phyloP scores from a whole-genome alignment of 1,140 invertebrate genomes.

The Nasonia giraulti region DNA sequence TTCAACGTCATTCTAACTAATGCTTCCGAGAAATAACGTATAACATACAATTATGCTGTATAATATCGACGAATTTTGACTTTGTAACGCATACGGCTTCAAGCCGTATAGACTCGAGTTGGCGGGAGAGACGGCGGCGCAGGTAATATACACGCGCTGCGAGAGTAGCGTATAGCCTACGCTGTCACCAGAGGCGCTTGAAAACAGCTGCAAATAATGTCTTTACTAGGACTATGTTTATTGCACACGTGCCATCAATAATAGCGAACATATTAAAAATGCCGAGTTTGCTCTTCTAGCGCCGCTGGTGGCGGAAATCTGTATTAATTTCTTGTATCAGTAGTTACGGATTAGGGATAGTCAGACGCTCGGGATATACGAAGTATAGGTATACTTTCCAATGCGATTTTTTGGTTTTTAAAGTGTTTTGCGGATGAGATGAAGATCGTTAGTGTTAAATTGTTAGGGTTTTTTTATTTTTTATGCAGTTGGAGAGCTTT shows the following conservation, averaged over 20 bases:
- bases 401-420: neutral
- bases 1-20: too few species aligned
- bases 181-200: constrained; percentile 9
- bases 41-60: too few species aligned
- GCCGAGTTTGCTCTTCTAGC: neutral
- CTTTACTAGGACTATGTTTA: neutral
- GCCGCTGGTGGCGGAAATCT: neutral
- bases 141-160: neutral
- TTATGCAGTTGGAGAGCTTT: too few species aligned
- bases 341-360: constrained; percentile 50
- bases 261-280: neutral
- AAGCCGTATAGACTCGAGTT: too few species aligned
- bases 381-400: neutral
- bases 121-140: neutral
- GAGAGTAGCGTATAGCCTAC: neutral
- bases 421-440: neutral
- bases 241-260: neutral
- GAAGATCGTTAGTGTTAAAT: neutral
- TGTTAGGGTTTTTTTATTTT: neutral
- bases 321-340: constrained; percentile 34
- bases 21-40: too few species aligned
- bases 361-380: constrained; percentile 30
- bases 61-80: too few species aligned
- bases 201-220: constrained; percentile 1
- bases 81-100: too few species aligned